Base-by-base conservation (phyloP, 2,113 vertebrate species). In the Bubo bubo region DNA sequence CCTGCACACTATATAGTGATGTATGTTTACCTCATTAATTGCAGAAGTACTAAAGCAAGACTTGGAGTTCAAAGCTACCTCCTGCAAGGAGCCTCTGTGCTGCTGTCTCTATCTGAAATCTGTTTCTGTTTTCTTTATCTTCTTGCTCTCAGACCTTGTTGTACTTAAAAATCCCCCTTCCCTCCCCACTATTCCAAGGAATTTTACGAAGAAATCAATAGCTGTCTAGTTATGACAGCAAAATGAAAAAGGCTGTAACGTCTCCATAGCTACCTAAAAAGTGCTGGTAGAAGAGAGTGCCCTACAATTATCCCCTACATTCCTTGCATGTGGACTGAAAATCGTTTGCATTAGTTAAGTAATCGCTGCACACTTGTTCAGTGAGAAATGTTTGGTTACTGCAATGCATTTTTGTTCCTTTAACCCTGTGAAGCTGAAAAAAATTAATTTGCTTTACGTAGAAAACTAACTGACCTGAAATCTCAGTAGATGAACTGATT, bases 251-350 rank as follows among this genome's bases (percentile, higher is more conserved):
- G 41, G 43, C 52, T 93, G n/a, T 66, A 91, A 87, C 26, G 39
- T 97, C 93, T 96, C 34, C 39, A 50, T 92, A 86, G 86, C 91
- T 88, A 83, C 93, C 73, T 96, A 80, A 94, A 95, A 93, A 86
- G 55, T 80, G 95, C 73, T 2, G 3, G 37, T 89, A 79, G 60
- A 93, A 64, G 79, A 90, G 41, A 62, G 85, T 72, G 90, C 88
- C 88, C 91, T 94, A 32, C 52, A 79, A 58, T 66, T 88, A 91
- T 80, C 28, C 64, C 91, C 86, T 70, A 23, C 86, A 74, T 95
- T 97, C 86, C 79, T 97, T 93, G 73, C 79, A 45, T 14, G 87
- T 16, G 43, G 90, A 74, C 70, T 93, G 95, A 71, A 92, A 81
- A 95, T 88, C 10, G 37, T 97, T 97, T 96, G 87, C 67, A 87